These are phyloP conservation scores for Tyto alba DNA, from an alignment of 2,113 vertebrate species.

Conservation along the genomic window DNA sequence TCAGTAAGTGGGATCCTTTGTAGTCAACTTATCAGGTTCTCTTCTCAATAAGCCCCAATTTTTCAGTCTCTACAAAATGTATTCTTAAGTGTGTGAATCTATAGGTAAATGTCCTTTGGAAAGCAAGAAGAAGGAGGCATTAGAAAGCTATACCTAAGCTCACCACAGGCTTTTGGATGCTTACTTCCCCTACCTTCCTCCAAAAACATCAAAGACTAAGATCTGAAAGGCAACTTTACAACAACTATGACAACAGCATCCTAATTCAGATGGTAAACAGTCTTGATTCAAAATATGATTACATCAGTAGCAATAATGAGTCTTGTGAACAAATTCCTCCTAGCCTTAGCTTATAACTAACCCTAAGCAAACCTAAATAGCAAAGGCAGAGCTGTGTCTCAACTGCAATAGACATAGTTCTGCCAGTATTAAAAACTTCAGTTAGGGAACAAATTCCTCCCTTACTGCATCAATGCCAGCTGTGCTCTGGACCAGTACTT, in stretches of 20 bases:
- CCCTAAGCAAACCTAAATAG: neutral
- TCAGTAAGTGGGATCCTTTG: neutral
- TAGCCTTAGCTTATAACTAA: neutral
- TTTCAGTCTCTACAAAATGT: neutral
- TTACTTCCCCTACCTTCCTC: neutral
- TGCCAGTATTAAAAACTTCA: neutral
- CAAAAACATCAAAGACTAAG: neutral
- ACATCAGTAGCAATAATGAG: neutral
- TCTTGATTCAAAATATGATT: neutral
- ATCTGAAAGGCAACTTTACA: neutral
- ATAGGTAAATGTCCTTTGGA: neutral
- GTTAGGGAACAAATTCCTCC: neutral
- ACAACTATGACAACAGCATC: neutral
- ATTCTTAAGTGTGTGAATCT: neutral
- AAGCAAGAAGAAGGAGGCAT: neutral
- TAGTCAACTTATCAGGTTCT: neutral
- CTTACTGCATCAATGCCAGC: neutral
- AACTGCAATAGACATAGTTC: neutral
- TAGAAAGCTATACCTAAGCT: neutral
- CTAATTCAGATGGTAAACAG: neutral
- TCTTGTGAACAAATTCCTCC: neutral
- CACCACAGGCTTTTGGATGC: neutral
- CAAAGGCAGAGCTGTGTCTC: neutral
- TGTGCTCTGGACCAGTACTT: neutral
- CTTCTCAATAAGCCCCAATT: neutral